These are phyloP conservation scores for Conger conger DNA, from an alignment of 2,113 vertebrate genomes.

Conservation along the genomic window DNA sequence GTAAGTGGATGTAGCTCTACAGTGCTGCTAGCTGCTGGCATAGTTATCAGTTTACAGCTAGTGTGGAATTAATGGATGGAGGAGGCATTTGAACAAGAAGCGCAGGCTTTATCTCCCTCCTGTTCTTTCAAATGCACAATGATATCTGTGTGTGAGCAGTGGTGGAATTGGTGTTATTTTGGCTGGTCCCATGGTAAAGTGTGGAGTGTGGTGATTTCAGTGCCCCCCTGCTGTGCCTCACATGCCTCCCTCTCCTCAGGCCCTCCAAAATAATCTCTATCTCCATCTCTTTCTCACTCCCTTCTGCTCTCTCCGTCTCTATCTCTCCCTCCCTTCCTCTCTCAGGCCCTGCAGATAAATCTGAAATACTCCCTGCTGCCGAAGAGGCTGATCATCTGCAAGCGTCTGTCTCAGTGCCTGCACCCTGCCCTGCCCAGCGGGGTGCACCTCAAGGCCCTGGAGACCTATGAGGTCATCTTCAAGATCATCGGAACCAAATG, in stretches of 20 bases:
- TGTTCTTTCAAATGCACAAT: too few species aligned
- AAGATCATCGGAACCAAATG: slow-evolving; percentile 95
- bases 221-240: too few species aligned
- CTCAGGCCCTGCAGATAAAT: slow-evolving; percentile 93
- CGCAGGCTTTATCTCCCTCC: too few species aligned
- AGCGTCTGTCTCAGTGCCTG: slow-evolving; percentile 90
- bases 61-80: not conserved
- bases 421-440: slow-evolving; percentile 94
- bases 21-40: not conserved
- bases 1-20: not conserved
- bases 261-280: too few species aligned
- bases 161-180: too few species aligned
- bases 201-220: too few species aligned
- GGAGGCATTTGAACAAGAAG: too few species aligned
- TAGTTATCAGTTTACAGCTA: not conserved
- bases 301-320: not conserved
- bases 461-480: slow-evolving; percentile 96
- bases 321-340: not conserved
- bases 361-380: slow-evolving; percentile 90
- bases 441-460: slow-evolving; percentile 94
- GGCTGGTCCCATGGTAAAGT: too few species aligned
- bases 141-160: too few species aligned
- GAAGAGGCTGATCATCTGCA: slow-evolving; percentile 86
- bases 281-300: too few species aligned
- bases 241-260: too few species aligned